Percentiles rank a stretch among this genome's conserved stretches.
Evolutionary conservation across 64 coral and sea anemone species (phyloP).

Genomic region (Hydrozoanthus tunicans): DNA sequence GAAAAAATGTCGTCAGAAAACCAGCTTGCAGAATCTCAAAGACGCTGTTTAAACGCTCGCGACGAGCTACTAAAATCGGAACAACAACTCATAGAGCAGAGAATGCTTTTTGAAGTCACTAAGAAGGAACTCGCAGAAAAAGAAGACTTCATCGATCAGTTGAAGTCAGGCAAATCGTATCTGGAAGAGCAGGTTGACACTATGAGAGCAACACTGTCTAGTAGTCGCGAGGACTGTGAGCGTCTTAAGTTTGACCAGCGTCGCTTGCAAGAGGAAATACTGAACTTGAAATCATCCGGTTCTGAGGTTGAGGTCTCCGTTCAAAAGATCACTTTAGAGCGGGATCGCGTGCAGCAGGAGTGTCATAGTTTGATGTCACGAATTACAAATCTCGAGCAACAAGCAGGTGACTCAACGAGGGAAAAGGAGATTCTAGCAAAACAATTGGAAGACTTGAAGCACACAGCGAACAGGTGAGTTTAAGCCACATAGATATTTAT

Average conservation of each 20-base stretch:
- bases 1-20: slow-evolving; percentile 47
- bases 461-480: slow-evolving; percentile 17
- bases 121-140: slow-evolving; percentile 57
- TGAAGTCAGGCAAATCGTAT: slow-evolving; percentile 62
- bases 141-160: slow-evolving; percentile 60
- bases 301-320: slow-evolving; percentile 53
- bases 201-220: slow-evolving; percentile 11
- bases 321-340: slow-evolving; percentile 34
- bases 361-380: not conserved
- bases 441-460: slow-evolving; percentile 53
- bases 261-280: slow-evolving; percentile 55
- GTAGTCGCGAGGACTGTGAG: slow-evolving; percentile 42
- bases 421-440: slow-evolving; percentile 26
- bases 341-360: slow-evolving; percentile 50
- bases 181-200: slow-evolving; percentile 58
- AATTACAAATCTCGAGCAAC: slow-evolving; percentile 47
- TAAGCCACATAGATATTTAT: not conserved
- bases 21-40: slow-evolving; percentile 61
- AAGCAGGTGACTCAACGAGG: slow-evolving; percentile 36
- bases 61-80: slow-evolving; percentile 65
- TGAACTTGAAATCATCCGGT: slow-evolving; percentile 23
- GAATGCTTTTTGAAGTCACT: slow-evolving; percentile 45
- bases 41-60: slow-evolving; percentile 26
- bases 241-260: slow-evolving; percentile 40
- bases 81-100: slow-evolving; percentile 69